These are phyloP conservation scores for Perizoma affinitatum DNA, from an alignment of 2,888 invertebrate species.

Conservation along the genomic window DNA sequence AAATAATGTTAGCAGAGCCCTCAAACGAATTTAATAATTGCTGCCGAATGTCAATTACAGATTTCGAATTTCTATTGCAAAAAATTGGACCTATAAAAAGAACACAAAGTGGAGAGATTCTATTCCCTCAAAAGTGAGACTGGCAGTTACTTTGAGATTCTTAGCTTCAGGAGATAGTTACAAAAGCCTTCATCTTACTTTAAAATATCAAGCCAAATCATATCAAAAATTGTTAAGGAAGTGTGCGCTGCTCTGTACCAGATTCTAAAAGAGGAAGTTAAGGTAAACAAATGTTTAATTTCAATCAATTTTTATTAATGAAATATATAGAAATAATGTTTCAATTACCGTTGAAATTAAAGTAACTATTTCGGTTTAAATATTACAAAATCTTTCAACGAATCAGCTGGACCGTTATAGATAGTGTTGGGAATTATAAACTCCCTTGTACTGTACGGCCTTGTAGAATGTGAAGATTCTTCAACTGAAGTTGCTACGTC, in stretches of 20 bases:
- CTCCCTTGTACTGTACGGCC: no score
- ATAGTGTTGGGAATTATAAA: no score
- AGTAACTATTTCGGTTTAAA: no score
- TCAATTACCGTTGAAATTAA: no score
- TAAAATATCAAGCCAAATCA: constrained; percentile 19
- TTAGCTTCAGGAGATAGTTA: constrained; percentile 14
- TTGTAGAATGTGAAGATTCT: no score
- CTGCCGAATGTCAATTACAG: constrained; percentile 24
- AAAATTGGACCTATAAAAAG: constrained; percentile 21
- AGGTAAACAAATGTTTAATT: no score
- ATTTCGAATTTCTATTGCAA: constrained; percentile 23
- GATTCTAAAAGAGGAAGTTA: constrained; percentile 21
- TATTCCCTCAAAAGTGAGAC: constrained; percentile 21
- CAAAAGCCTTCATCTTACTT: constrained; percentile 20
- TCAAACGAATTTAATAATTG: constrained; percentile 24
- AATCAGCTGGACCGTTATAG: no score
- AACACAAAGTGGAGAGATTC: constrained; percentile 17
- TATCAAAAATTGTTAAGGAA: constrained; percentile 23
- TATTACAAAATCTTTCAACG: no score
- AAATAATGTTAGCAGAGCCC: no score
- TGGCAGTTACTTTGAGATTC: constrained; percentile 22
- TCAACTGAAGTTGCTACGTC: no score
- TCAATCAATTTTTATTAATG: no score
- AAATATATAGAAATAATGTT: no score
- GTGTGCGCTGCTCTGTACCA: constrained; percentile 17